Evolutionary conservation across 2,888 invertebrate species (phyloP), one percentile per base, ranked within the genome.

Genomic region (Globia sparganii): DNA sequence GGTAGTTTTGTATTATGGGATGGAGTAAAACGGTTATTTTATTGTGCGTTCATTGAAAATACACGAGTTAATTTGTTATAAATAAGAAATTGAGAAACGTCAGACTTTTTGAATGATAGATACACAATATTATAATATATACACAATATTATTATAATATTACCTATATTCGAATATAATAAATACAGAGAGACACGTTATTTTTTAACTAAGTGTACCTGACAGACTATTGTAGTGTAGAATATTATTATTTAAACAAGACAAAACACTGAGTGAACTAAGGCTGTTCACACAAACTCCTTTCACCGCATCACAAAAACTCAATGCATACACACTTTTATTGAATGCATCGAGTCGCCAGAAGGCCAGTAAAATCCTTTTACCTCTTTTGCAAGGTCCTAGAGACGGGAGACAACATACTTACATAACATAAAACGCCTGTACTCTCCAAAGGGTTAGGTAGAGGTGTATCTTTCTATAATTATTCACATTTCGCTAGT

Each of bases 261-360:
- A 43, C 56, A 71, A 75, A 21, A 61, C 40, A 31, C 31, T 61
- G 31, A n/a, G 28, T 58, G 4, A 5, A 28, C 31, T 80, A 69
- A 85, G 61, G 61, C 64, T 84, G 37, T 43, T 31, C 28, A 70
- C 53, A 77, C n/a, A 46, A 25, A 70, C 11, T 61, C 40, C 83
- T 34, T 67, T 77, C 66, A 70, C 66, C 25, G 40, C 59, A 49
- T 40, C 6, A 68, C 34, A 59, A 21, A 40, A 59, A 65, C 28
- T 31, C 9, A 15, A 21, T 59, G 43, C 40, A 37, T 31, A 11
- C 53, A 61, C 28, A 46, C 1, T 31, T 18, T 46, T 37, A 37
- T 37, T 56, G n/a, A 76, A 67, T 37, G 59, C 40, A 59, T 34
- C 46, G 31, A 11, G 15, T 56, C 4, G 4, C n/a, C 11, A 43